Evolutionary conservation across 2,888 invertebrate species (phyloP).

Genomic region (Euspilapteryx auroguttella): DNA sequence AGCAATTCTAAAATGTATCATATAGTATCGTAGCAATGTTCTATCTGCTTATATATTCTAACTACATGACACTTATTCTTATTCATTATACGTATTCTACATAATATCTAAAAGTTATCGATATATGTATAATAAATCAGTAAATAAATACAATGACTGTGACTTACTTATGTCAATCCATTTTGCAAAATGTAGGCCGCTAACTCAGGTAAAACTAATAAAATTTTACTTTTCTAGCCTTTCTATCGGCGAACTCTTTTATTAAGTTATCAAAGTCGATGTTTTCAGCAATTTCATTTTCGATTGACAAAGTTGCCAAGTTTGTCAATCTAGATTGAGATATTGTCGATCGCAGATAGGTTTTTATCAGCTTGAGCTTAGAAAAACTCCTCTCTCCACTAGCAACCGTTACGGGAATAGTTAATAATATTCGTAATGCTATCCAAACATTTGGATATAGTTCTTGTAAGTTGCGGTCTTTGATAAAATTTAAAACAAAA

Average conservation of each 20-base stretch:
- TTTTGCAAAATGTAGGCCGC: no score
- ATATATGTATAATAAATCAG: no score
- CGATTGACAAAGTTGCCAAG: conserved; percentile 14
- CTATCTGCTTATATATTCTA: no score
- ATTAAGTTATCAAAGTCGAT: conserved; percentile 12
- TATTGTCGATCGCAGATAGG: conserved; percentile 12
- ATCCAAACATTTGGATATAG: conserved; percentile 12
- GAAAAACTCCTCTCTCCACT: conserved; percentile 7
- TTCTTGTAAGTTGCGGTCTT: conserved; percentile 10
- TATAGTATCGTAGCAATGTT: no score
- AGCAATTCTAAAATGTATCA: no score
- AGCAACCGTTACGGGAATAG: conserved; percentile 1
- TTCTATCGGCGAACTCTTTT: conserved; percentile 10
- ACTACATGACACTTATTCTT: no score
- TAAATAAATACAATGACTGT: no score
- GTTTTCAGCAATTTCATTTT: conserved; percentile 13
- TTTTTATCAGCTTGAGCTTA: conserved; percentile 11
- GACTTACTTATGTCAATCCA: no score
- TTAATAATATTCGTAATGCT: conserved; percentile 5
- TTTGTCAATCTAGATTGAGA: conserved; percentile 11
- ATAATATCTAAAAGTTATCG: no score
- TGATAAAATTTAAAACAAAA: conserved; percentile 9
- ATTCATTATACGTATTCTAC: no score
- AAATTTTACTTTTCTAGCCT: conserved; percentile 11
- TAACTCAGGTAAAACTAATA: conserved; percentile 14